Evolutionary conservation across 2,113 vertebrate species (phyloP), one percentile per base, ranked within the genome.

Genomic region (Tragelaphus strepsiceros): DNA sequence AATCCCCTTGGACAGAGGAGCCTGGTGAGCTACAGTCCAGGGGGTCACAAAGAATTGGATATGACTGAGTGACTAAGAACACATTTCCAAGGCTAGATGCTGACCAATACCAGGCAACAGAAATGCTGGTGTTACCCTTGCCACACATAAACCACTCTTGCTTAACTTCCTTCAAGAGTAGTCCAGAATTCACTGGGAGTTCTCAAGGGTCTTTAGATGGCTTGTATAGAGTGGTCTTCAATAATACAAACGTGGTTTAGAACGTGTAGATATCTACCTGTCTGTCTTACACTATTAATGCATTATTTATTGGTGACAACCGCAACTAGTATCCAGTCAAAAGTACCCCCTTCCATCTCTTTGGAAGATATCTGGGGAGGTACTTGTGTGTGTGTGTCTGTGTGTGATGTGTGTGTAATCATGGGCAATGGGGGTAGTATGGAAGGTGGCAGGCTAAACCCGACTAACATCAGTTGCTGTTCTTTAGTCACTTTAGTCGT

Each of bases 111-210:
- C 1, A 2, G 59, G 58, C 32, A 56, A 28, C 1, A 88, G 77
- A 35, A 61, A 51, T 77, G 30, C 89, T 19, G 32, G 24, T 2
- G 35, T 43, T 32, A 22, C 15, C 58, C 17, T 78, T 46, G 28
- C n/a, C 49, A 39, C 3, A 13, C 0, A 15, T 2, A n/a, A 30
- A 26, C 24, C n/a, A 26, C 16, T 26, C 51, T 2, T 10, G 28
- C n/a, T 62, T n/a, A 5, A 49, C 7, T 24, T 84, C 71, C 53
- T 62, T 62, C 62, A n/a, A 26, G 28, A 78, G 39, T 14, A 64
- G 54, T 49, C 46, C 80, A 26, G 71, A 78, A 26, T 17, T 46
- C 39, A 39, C 16, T 15, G 43, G 51, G 1, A n/a, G 84, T 46
- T 61, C 67, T 71, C 46, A 16, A 19, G 43, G n/a, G 3, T 62